A percentile compares a stretch with the other conserved stretches of the same genome.
phyloP scores from a whole-genome alignment of 2,888 invertebrate genomes.

The Eilema caniola region DNA sequence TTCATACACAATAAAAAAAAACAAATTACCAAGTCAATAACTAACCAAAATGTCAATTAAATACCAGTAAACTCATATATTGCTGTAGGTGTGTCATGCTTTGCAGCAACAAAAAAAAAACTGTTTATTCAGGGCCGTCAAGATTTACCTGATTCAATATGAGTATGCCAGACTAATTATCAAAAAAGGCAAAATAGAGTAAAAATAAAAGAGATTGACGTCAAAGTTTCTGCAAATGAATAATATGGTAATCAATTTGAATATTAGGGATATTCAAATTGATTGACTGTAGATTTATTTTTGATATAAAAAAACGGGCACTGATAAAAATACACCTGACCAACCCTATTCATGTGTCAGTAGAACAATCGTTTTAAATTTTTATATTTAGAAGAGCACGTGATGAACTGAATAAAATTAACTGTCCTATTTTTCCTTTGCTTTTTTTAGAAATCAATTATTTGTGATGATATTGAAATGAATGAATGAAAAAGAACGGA shows the following conservation, averaged over 20 bases:
- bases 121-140: too few species aligned
- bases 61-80: neutral
- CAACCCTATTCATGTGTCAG: conserved; percentile 26
- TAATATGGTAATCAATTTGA: conserved; percentile 27
- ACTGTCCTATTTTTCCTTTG: conserved; percentile 21
- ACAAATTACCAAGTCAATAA: neutral
- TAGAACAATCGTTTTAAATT: conserved; percentile 21
- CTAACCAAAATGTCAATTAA: neutral
- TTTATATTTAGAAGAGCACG: conserved; percentile 21
- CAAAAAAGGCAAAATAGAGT: neutral
- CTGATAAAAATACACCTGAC: conserved; percentile 39
- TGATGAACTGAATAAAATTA: conserved; percentile 23
- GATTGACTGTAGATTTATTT: conserved; percentile 21
- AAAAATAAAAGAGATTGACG: conserved; percentile 35
- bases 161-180: too few species aligned
- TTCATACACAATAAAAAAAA: too few species aligned
- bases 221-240: conserved; percentile 48
- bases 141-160: too few species aligned
- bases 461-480: conserved; percentile 12
- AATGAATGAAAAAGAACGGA: conserved; percentile 10
- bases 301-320: conserved; percentile 20
- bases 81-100: neutral
- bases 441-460: conserved; percentile 20
- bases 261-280: too few species aligned
- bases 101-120: too few species aligned